Percentiles rank a stretch among this genome's conserved stretches.
phyloP scores from a whole-genome alignment of 1,140 invertebrate species.

The Venturia canescens region DNA sequence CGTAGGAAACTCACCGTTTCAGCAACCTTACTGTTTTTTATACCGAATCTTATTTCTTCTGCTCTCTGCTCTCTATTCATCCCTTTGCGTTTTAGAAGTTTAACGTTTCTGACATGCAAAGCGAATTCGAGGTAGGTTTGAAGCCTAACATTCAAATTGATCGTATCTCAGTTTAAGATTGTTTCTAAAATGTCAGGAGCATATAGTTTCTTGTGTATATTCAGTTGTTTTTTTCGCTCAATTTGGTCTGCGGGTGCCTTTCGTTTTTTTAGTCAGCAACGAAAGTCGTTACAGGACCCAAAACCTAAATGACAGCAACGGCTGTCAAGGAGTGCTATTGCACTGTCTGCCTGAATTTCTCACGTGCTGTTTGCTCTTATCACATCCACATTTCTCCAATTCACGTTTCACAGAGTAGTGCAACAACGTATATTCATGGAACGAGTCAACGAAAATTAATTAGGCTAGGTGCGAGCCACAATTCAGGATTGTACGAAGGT shows the following conservation, averaged over 20 bases:
- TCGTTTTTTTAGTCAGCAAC: neutral
- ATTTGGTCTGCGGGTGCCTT: neutral
- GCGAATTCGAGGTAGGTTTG: neutral
- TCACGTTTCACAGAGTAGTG: neutral
- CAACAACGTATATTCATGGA: neutral
- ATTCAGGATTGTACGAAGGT: constrained; percentile 60
- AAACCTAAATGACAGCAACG: no score
- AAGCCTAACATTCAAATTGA: neutral
- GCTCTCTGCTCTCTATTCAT: neutral
- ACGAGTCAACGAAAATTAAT: constrained; percentile 70
- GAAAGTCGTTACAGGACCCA: no score
- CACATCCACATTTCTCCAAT: constrained; percentile 3
- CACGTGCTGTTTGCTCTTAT: neutral
- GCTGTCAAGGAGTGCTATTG: neutral
- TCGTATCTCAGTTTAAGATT: neutral
- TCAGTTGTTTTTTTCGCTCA: neutral
- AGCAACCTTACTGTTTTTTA: neutral
- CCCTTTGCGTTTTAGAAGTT: no score
- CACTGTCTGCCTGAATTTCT: neutral
- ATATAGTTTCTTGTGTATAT: neutral
- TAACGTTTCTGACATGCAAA: neutral
- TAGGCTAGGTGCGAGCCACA: constrained; percentile 67
- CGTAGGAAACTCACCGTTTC: constrained; percentile 4
- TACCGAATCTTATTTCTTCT: neutral
- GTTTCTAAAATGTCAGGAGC: neutral